Evolutionary conservation across 2,888 invertebrate genomes (phyloP).

Genomic region (Agrenia bidenticulata): DNA sequence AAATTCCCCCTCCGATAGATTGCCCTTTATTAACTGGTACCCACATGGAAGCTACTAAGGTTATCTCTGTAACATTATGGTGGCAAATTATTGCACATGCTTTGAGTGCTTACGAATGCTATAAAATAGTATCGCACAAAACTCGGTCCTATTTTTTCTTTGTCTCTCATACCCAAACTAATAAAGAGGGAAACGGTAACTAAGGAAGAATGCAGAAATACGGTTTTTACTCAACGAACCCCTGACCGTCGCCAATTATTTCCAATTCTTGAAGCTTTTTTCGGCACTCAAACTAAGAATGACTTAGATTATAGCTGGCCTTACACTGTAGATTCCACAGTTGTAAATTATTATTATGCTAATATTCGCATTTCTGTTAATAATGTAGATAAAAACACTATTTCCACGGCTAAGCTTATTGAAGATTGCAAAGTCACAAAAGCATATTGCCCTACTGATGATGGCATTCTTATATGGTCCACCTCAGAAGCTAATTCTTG

Average conservation of each 20-base stretch:
- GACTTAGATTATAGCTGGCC: background rate
- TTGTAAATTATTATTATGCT: background rate
- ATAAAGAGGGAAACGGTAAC: background rate
- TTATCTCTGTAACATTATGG: constrained; percentile 1
- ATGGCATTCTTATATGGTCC: background rate
- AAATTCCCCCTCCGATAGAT: constrained; percentile 4
- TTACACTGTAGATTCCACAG: background rate
- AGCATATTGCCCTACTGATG: background rate
- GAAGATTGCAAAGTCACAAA: background rate
- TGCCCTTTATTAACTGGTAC: background rate
- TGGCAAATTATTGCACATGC: background rate
- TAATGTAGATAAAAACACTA: background rate
- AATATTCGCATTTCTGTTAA: background rate
- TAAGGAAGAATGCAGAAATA: background rate
- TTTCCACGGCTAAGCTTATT: background rate
- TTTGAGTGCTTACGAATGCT: constrained; percentile 2
- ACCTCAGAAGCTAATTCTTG: background rate
- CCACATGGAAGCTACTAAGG: background rate
- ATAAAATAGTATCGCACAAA: background rate
- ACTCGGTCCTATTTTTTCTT: background rate
- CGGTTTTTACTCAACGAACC: background rate
- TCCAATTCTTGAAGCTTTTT: background rate
- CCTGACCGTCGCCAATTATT: background rate
- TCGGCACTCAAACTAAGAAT: background rate
- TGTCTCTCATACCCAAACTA: background rate